phyloP scores from a whole-genome alignment of 1,140 invertebrate species.

The Pseudomyrmex dendroicus region DNA sequence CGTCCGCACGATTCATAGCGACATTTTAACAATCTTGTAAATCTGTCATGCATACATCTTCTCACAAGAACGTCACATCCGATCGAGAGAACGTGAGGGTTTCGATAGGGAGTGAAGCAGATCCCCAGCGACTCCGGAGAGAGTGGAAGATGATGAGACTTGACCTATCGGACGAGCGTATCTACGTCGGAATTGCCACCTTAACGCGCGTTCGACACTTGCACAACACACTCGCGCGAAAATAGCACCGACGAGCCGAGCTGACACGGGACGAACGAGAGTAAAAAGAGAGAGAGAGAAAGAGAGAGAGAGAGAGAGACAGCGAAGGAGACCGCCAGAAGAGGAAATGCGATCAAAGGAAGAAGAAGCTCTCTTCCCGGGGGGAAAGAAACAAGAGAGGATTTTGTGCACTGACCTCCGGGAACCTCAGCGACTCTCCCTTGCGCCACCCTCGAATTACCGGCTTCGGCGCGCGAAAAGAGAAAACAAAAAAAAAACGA shows the following conservation, averaged over 20 bases:
- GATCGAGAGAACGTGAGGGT: not conserved
- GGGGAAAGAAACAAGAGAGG: constrained; percentile 19
- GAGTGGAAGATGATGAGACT: constrained; percentile 8
- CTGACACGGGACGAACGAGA: constrained; percentile 62
- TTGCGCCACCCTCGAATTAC: constrained; percentile 3
- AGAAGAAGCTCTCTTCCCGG: constrained; percentile 5
- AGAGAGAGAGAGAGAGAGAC: constrained; percentile 61
- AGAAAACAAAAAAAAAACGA: constrained; percentile 37
- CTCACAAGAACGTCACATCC: not conserved
- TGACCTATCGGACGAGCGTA: constrained; percentile 41
- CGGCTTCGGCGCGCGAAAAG: constrained; percentile 23
- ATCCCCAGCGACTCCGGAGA: too few species aligned
- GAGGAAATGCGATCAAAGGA: constrained; percentile 30
- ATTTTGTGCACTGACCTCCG: constrained; percentile 37
- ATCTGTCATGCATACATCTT: not conserved
- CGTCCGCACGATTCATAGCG: not conserved
- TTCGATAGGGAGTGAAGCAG: not conserved
- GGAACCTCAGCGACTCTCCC: not conserved
- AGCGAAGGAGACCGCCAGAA: constrained; percentile 6
- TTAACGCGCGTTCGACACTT: constrained; percentile 80
- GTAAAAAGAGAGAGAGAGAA: constrained; percentile 57
- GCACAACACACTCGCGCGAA: constrained; percentile 82
- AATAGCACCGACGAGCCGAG: constrained; percentile 77
- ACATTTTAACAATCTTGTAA: constrained; percentile 6
- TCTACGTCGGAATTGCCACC: constrained; percentile 72